Evolutionary conservation across 1,140 invertebrate genomes (phyloP), one percentile per base, ranked within the genome.

Genomic region (Ostrea denselamellosa): DNA sequence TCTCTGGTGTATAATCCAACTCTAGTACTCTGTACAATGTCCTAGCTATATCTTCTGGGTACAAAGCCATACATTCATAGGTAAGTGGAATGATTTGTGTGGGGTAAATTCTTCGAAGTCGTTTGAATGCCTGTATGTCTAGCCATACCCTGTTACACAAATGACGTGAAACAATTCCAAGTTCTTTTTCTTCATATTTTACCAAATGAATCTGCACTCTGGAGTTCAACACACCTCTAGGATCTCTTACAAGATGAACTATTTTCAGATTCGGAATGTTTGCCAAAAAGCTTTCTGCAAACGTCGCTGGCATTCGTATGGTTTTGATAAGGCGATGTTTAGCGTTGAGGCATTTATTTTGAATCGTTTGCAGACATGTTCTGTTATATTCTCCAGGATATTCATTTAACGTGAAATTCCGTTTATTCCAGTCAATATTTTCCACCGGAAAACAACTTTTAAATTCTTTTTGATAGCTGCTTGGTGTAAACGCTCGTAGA

Each of bases 191-290:
- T 4, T 77, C 68, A 34, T 77, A 77, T 77, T 71, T 77, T 10
- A 77, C 28, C 28, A 77, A 77, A 77, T 77, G 7, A 1, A 52
- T 52, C 19, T 83, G 44, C 44, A 34, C 82, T 34, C 82, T 83
- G 19, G 82, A 83, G 53, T 52, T 83, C 17, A 83, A 2, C 17
- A 83, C 22, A n/a, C 82, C 82, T 25, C 82, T 22, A 10, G 82
- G 82, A 9, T 83, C 82, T 53, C 82, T 19, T 19, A 83, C 19
- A 28, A 83, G 51, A 51, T 83, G 82, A 52, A 83, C 82, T 22
- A 83, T 83, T 54, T 83, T 83, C 44, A 83, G 19, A 19, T 83
- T 25, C 10, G 51, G 82, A 52, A 83, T 83, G 8, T 54, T n/a
- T 51, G 9, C 28, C 8, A 83, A 9, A 19, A 83, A 53, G 14